Evolutionary conservation across 2,113 vertebrate species (phyloP).

Genomic region (Eretmochelys imbricata): DNA sequence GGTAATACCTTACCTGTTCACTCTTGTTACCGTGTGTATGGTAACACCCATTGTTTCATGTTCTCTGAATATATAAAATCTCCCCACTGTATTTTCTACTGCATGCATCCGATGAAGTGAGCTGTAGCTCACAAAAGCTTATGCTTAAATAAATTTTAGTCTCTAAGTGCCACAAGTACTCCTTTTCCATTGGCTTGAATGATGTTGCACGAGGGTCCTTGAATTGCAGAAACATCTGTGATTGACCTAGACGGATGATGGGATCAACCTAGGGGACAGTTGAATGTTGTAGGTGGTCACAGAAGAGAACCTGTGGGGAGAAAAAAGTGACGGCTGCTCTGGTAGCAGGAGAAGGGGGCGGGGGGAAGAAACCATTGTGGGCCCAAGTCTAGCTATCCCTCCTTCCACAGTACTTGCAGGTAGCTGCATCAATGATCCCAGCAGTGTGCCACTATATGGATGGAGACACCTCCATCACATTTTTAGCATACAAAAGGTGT

Average conservation of each 20-base stretch:
- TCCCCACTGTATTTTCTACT: no score
- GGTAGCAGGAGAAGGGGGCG: background rate
- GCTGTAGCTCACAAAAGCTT: no score
- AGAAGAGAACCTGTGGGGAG: background rate
- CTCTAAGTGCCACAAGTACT: no score
- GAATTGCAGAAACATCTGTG: background rate
- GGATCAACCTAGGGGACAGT: background rate
- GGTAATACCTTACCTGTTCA: no score
- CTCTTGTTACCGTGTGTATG: no score
- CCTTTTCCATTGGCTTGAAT: background rate
- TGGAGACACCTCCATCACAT: no score
- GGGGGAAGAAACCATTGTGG: background rate
- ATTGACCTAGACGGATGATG: background rate
- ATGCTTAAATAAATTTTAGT: no score
- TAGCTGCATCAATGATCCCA: background rate
- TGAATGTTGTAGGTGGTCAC: background rate
- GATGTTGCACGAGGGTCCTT: background rate
- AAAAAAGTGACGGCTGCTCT: background rate
- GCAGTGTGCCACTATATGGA: no score
- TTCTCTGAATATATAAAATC: no score
- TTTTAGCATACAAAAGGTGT: no score
- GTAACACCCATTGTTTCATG: no score
- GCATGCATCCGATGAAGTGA: no score
- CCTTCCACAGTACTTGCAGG: background rate
- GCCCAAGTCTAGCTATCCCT: background rate